Conservation (phyloP, 2,113 vertebrate species). For the Rattus norvegicus region DNA sequence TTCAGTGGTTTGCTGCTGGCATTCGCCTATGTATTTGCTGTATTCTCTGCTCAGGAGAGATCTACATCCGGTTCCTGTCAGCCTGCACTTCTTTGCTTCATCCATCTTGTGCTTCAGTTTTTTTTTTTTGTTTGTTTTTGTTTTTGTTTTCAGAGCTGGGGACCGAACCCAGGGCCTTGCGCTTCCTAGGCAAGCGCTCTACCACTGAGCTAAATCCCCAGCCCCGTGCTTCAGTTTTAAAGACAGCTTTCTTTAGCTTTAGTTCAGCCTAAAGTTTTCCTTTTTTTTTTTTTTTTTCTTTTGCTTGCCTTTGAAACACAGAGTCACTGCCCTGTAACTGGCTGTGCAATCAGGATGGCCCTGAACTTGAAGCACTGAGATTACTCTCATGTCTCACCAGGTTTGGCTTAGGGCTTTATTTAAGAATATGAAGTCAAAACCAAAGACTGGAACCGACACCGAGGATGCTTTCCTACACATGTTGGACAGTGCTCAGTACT, state of each 20-base stretch:
- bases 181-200: too few species aligned
- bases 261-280: not conserved
- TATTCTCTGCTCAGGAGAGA: too few species aligned
- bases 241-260: not conserved
- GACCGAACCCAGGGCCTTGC: too few species aligned
- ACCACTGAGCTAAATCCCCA: too few species aligned
- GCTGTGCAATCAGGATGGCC: not conserved
- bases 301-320: not conserved
- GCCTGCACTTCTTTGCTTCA: too few species aligned
- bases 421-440: slow-evolving; percentile 30
- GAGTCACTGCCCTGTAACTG: not conserved
- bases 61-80: too few species aligned
- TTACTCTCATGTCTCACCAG: not conserved
- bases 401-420: not conserved
- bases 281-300: not conserved
- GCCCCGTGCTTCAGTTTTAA: not conserved
- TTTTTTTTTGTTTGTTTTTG: too few species aligned
- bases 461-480: not conserved
- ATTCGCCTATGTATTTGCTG: too few species aligned
- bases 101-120: too few species aligned
- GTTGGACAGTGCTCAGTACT: not conserved
- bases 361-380: not conserved
- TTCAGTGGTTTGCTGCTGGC: too few species aligned
- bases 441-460: not conserved
- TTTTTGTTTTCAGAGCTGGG: too few species aligned